phyloP scores from a whole-genome alignment of 2,113 vertebrate species.

The Clupea harengus region DNA sequence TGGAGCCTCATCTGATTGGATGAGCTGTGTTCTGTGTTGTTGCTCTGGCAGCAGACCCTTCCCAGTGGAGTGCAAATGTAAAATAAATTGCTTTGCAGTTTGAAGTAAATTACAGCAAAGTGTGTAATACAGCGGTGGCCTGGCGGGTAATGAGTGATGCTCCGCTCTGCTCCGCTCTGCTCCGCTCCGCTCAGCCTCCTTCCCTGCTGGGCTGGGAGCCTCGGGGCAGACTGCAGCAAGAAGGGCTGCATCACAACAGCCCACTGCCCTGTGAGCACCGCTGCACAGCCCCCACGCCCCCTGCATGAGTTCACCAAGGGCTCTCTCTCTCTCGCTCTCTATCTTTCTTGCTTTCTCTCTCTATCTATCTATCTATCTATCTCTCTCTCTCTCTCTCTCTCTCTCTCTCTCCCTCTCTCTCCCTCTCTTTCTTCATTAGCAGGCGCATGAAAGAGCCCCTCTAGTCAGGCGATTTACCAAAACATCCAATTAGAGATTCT shows the following conservation, averaged over 20 bases:
- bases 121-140: not conserved
- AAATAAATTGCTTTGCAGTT: slow-evolving; percentile 35
- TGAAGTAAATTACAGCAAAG: slow-evolving; percentile 26
- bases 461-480: not conserved
- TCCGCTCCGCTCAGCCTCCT: not conserved
- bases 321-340: not conserved
- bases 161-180: no score
- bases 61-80: slow-evolving; percentile 24
- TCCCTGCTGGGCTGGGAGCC: not conserved
- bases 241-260: not conserved
- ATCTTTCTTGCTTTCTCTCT: not conserved
- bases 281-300: not conserved
- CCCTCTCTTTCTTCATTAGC: not conserved
- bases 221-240: not conserved
- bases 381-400: not conserved
- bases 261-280: not conserved
- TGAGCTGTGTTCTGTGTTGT: slow-evolving; percentile 7
- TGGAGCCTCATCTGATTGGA: not conserved
- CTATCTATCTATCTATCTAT: not conserved
- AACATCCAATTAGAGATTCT: not conserved
- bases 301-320: not conserved
- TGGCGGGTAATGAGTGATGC: slow-evolving; percentile 1
- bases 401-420: not conserved
- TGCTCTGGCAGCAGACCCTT: not conserved
- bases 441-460: not conserved